A percentile compares a stretch with the other conserved stretches of the same genome.
Conservation (phyloP, 2,888 invertebrate species). For the Neuroscelio doddi region DNA sequence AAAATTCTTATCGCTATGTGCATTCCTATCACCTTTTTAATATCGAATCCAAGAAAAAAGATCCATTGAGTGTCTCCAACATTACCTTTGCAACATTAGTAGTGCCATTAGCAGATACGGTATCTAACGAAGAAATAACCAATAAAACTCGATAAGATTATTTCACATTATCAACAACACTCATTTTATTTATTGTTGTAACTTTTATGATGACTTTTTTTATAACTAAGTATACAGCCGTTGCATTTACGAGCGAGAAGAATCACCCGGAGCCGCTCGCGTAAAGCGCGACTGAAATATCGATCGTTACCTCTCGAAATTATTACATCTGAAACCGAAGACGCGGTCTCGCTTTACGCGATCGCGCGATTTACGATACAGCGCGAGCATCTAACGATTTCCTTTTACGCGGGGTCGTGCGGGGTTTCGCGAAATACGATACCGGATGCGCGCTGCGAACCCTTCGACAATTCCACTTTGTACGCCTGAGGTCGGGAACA, state of each 20-base stretch:
- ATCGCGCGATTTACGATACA: slow-evolving; percentile 58
- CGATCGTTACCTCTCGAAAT: slow-evolving; percentile 53
- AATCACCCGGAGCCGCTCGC: slow-evolving; percentile 26
- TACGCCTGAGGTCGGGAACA: slow-evolving; percentile 36
- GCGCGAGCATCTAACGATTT: slow-evolving; percentile 45
- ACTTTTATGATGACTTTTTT: slow-evolving; percentile 23
- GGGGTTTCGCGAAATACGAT: slow-evolving; percentile 61
- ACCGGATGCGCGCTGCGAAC: slow-evolving; percentile 46
- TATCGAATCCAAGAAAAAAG: background rate
- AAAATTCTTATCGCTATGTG: too few relatives aligned
- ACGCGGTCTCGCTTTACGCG: slow-evolving; percentile 57
- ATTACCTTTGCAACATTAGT: slow-evolving; percentile 16
- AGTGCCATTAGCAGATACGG: slow-evolving; percentile 27
- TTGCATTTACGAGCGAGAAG: slow-evolving; percentile 42
- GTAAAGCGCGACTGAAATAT: slow-evolving; percentile 43
- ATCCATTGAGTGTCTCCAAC: slow-evolving; percentile 8
- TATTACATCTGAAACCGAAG: slow-evolving; percentile 64
- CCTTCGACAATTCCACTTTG: slow-evolving; percentile 38
- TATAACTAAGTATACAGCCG: background rate
- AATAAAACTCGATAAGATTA: slow-evolving; percentile 28
- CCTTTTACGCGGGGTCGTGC: slow-evolving; percentile 47
- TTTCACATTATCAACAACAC: slow-evolving; percentile 21
- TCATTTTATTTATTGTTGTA: slow-evolving; percentile 11
- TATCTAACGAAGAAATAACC: slow-evolving; percentile 25
- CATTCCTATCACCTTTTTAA: too few relatives aligned